These are phyloP conservation scores for Slavum lentiscoides DNA, from an alignment of 2,888 invertebrate species.

Conservation along the genomic window DNA sequence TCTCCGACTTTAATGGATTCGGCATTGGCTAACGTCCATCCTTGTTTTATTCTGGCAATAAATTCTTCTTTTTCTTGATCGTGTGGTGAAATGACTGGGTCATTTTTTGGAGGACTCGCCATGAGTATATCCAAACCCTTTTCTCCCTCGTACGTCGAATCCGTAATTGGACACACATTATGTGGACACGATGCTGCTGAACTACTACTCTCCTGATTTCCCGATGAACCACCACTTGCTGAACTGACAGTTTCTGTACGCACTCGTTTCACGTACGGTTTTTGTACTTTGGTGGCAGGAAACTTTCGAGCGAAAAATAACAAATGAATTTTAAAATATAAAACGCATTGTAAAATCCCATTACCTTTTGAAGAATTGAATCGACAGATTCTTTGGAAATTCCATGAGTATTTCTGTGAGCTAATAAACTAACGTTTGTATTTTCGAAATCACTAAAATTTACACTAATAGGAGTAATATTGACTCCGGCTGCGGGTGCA, in stretches of 20 bases:
- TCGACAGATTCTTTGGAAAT: constrained; percentile 51
- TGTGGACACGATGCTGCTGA: background rate
- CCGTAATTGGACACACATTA: constrained; percentile 1
- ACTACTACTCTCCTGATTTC: constrained; percentile 30
- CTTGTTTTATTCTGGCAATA: constrained; percentile 61
- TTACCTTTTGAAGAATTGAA: constrained; percentile 48
- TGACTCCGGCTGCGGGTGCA: constrained; percentile 40
- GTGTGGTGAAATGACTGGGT: constrained; percentile 58
- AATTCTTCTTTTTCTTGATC: constrained; percentile 57
- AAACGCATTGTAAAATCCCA: background rate
- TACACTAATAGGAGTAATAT: constrained; percentile 47
- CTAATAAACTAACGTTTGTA: constrained; percentile 50
- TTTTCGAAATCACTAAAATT: constrained; percentile 49
- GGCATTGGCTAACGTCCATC: constrained; percentile 79
- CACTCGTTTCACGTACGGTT: constrained; percentile 44
- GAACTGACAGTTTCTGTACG: constrained; percentile 34
- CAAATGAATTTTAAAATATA: background rate
- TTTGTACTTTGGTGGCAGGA: constrained; percentile 43
- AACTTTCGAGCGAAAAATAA: constrained; percentile 5
- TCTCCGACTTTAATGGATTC: constrained; percentile 86
- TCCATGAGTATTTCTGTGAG: constrained; percentile 49
- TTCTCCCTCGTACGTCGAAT: constrained; percentile 35
- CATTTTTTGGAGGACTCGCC: constrained; percentile 62
- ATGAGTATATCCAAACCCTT: constrained; percentile 30
- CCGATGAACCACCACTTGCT: constrained; percentile 23